Conservation (phyloP, 2,113 vertebrate genomes). For the Chaetodon trifascialis region DNA sequence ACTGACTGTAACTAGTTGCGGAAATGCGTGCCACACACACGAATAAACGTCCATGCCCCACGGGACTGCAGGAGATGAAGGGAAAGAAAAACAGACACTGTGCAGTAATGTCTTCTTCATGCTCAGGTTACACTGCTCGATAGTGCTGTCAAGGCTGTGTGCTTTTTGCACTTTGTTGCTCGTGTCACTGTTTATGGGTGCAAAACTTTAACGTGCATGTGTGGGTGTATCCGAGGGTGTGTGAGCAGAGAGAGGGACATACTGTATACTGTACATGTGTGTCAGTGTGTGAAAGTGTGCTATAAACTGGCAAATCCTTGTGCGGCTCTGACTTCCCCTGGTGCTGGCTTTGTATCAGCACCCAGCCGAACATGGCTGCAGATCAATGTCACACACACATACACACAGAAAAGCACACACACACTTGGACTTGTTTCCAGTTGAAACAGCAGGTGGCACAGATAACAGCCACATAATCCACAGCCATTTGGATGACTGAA, state of each 20-base stretch:
- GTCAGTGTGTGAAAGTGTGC: constrained; percentile 4
- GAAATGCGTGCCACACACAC: constrained; percentile 27
- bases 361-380: constrained; percentile 66
- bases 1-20: constrained; percentile 51
- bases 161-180: constrained; percentile 48
- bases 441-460: constrained; percentile 78
- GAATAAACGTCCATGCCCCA: constrained; percentile 18
- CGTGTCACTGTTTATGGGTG: constrained; percentile 40
- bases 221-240: background rate
- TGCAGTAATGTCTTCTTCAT: constrained; percentile 59
- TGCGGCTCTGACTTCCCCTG: constrained; percentile 43
- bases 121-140: constrained; percentile 57
- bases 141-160: constrained; percentile 47
- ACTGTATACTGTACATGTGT: background rate
- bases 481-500: constrained; percentile 63
- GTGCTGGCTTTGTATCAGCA: constrained; percentile 66
- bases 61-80: constrained; percentile 52
- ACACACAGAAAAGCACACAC: constrained; percentile 39
- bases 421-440: constrained; percentile 70
- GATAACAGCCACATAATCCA: constrained; percentile 72
- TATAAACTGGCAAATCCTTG: constrained; percentile 51
- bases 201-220: constrained; percentile 25
- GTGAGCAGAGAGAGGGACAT: background rate
- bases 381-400: constrained; percentile 66
- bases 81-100: constrained; percentile 58